Evolutionary conservation across 2,113 vertebrate species (phyloP).

Genomic region (Dromaius novaehollandiae): DNA sequence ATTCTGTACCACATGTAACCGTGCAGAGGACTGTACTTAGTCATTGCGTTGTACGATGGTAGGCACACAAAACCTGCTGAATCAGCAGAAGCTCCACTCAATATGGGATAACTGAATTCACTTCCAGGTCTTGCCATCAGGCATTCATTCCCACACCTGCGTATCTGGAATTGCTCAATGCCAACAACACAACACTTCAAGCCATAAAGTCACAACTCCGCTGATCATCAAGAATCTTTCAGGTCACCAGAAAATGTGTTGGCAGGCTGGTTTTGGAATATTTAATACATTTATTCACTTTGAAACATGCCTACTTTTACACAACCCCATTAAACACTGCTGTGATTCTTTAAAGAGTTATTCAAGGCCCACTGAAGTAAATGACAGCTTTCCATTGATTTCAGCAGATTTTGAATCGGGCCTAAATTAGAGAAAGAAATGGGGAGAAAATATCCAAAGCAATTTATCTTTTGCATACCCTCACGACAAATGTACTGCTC

Average conservation of each 20-base stretch:
- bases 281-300: background rate
- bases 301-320: background rate
- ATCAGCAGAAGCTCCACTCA: background rate
- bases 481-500: background rate
- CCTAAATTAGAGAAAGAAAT: background rate
- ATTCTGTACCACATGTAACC: background rate
- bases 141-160: background rate
- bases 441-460: background rate
- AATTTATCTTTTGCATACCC: background rate
- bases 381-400: background rate
- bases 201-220: background rate
- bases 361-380: background rate
- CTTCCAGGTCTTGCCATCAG: fast-evolving
- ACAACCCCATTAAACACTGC: background rate
- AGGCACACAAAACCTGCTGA: fast-evolving
- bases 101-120: fast-evolving
- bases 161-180: background rate
- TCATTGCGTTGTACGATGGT: fast-evolving
- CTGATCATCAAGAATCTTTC: background rate
- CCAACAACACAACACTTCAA: background rate
- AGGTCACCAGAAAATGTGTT: background rate
- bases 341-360: background rate
- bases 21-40: background rate
- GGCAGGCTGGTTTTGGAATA: background rate
- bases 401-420: background rate